phyloP scores from a whole-genome alignment of 1,140 invertebrate genomes.

The Drosophila bifasciata region DNA sequence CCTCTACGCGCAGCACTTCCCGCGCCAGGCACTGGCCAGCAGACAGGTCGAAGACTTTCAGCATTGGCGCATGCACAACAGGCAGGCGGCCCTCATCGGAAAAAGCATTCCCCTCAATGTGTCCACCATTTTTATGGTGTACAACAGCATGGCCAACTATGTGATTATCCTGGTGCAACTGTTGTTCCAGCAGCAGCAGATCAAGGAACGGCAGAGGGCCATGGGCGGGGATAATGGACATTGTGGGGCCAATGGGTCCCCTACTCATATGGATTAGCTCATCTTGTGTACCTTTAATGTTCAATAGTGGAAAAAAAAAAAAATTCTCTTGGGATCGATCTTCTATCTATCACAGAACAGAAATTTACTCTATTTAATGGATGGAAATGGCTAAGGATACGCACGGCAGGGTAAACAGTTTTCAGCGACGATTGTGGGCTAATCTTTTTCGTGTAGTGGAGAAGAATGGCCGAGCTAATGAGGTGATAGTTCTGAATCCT shows the following conservation, averaged over 20 bases:
- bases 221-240: conserved; percentile 50
- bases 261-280: conserved; percentile 32
- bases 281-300: not conserved
- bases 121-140: conserved; percentile 58
- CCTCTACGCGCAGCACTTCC: conserved; percentile 45
- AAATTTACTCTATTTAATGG: too few species aligned
- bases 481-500: conserved; percentile 50
- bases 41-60: conserved; percentile 47
- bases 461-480: conserved; percentile 35
- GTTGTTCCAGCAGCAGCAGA: conserved; percentile 66
- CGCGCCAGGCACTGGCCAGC: not conserved
- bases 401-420: conserved; percentile 24
- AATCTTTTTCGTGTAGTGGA: not conserved
- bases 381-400: conserved; percentile 5
- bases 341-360: not conserved
- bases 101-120: conserved; percentile 40
- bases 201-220: conserved; percentile 34
- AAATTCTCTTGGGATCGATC: not conserved
- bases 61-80: conserved; percentile 74
- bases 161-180: conserved; percentile 73
- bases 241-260: conserved; percentile 37
- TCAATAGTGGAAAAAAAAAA: not conserved
- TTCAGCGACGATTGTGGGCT: not conserved
- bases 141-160: conserved; percentile 71
- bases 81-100: conserved; percentile 46